A percentile compares a stretch with the other conserved stretches of the same genome.
phyloP scores from a whole-genome alignment of 1,140 invertebrate species.

The Philaenus spumarius region DNA sequence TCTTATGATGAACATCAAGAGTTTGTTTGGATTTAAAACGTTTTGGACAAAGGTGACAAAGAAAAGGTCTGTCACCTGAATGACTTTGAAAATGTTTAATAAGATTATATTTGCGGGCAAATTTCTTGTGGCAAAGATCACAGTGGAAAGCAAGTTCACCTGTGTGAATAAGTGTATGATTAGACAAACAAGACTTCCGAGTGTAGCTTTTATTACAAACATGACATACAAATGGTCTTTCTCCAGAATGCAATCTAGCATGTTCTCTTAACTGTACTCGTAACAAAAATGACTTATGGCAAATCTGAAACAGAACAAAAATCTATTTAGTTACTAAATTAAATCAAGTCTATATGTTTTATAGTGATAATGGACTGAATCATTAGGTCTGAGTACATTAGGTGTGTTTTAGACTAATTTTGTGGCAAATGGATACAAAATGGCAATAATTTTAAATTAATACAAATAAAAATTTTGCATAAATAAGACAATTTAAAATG shows the following conservation, averaged over 20 bases:
- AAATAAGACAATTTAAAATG: no score
- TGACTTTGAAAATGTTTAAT: slow-evolving; percentile 5
- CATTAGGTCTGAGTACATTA: no score
- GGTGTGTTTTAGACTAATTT: no score
- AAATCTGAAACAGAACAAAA: background rate
- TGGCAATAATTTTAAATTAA: no score
- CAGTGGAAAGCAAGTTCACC: slow-evolving; percentile 5
- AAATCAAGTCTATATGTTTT: no score
- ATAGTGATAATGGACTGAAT: no score
- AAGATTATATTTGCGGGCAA: slow-evolving; percentile 6
- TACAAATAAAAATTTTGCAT: no score
- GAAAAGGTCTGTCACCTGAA: slow-evolving; percentile 1
- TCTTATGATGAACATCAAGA: background rate
- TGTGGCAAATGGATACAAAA: no score
- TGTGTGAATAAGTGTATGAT: background rate
- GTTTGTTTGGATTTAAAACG: slow-evolving; percentile 11
- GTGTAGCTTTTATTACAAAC: slow-evolving; percentile 62
- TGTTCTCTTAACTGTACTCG: slow-evolving; percentile 9
- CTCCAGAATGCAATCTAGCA: slow-evolving; percentile 53
- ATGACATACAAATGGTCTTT: slow-evolving; percentile 64
- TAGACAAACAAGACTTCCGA: background rate
- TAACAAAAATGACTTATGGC: background rate
- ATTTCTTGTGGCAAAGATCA: background rate
- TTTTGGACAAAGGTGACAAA: background rate
- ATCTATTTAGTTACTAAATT: no score